phyloP scores from a whole-genome alignment of 92 coral and sea anemone genomes.

The Virgularia gustaviana region DNA sequence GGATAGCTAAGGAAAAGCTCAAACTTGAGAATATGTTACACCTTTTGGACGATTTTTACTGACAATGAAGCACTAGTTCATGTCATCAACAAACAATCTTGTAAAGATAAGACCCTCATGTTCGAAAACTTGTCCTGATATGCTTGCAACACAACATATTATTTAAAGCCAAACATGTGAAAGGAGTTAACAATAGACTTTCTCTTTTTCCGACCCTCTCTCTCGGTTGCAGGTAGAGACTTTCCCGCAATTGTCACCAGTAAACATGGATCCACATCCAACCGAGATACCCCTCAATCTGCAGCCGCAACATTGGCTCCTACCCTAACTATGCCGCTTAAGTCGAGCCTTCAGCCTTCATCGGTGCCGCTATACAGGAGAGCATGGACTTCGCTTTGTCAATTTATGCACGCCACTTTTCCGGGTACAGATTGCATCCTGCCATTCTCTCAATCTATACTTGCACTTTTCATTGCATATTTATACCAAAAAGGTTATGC shows the following conservation, averaged over 20 bases:
- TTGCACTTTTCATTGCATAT: conserved; percentile 52
- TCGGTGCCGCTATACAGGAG: conserved; percentile 25
- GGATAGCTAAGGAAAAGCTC: conserved; percentile 52
- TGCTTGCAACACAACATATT: neutral
- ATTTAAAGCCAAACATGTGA: too few species aligned
- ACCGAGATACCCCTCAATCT: neutral
- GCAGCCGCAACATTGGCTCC: conserved; percentile 21
- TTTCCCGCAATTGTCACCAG: conserved; percentile 5
- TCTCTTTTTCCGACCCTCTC: conserved; percentile 17
- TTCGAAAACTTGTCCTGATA: neutral
- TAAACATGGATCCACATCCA: neutral
- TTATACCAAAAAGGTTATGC: conserved; percentile 37
- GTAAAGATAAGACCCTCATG: too few species aligned
- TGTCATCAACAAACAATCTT: too few species aligned
- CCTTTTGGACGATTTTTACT: conserved; percentile 53
- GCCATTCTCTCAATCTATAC: conserved; percentile 41
- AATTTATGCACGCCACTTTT: neutral
- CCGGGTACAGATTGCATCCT: neutral
- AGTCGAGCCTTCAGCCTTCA: too few species aligned
- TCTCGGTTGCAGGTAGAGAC: neutral
- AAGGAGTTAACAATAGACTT: conserved; percentile 19
- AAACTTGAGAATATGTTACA: conserved; percentile 42
- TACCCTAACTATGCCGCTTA: too few species aligned
- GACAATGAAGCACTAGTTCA: too few species aligned
- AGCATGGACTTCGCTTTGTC: conserved; percentile 47